Base-by-base conservation (phyloP, 1,140 invertebrate species). In the Saxidomus purpurata region DNA sequence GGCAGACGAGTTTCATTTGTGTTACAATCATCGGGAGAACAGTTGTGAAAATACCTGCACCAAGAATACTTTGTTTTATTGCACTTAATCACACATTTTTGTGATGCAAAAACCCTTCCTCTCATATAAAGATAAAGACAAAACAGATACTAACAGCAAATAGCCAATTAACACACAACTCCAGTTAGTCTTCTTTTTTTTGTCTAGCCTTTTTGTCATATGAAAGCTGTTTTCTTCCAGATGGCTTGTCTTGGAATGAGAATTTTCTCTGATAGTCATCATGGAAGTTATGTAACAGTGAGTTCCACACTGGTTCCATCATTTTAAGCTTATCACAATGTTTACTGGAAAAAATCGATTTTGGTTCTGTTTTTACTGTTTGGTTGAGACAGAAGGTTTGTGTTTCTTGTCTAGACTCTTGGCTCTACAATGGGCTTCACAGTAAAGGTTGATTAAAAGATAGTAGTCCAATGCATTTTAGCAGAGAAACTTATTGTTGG, bases 291-390 rank as follows among this genome's bases (percentile, higher is more conserved):
- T 59, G 15, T 22, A 59, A 22, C 19, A 11, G 3, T 22, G 11
- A 28, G 59, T 63, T 36, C 17, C 28, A 28, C 67, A 71, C 36
- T 28, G 34, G 25, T 36, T 38, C 15, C 67, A 71, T 71, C 67
- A 71, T 15, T 71, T 71, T 71, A 71, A 71, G 36, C 67, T 38
- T 31, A 71, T 40, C 67, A 38, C 34, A 71, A 38, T 71, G 67
- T 71, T 71, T 38, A 6, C 34, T n/a, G 25, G n/a, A 28, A n/a
- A 63, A 71, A 40, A 11, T 6, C 28, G 15, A 31, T 3, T 67
- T 4, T 67, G 3, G 31, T 31, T 25, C 15, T n/a, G 1, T 8
- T 25, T 67, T 67, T 28, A 31, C 17, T 67, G n/a, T 67, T 67
- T 6, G 25, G n/a, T 67, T 55, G 3, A 67, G n/a, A 17, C 15